Conservation (phyloP, 1,140 invertebrate genomes). For the Drosophila tsacasi region DNA sequence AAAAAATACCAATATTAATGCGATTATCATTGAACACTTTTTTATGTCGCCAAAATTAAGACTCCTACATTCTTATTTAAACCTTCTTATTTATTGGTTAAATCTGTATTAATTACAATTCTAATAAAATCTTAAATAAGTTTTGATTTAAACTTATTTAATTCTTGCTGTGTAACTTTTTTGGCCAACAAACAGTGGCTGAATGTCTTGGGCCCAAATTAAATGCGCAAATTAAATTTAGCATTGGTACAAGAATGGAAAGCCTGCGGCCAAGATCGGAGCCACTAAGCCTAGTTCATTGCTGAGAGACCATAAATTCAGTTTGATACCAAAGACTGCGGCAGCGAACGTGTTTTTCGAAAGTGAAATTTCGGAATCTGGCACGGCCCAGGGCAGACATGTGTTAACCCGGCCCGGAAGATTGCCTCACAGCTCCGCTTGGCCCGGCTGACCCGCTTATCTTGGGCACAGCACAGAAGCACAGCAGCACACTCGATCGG, state of each 20-base stretch:
- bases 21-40: background rate
- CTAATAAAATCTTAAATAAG: background rate
- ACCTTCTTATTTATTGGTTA: background rate
- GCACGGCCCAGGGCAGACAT: constrained; percentile 5
- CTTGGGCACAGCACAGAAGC: constrained; percentile 7
- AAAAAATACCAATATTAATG: background rate
- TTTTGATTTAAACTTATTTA: background rate
- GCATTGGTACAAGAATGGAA: constrained; percentile 63
- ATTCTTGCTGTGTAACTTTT: constrained; percentile 20
- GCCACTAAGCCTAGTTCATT: constrained; percentile 33
- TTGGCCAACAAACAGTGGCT: constrained; percentile 17
- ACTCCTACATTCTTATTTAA: background rate
- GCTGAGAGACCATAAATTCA: constrained; percentile 1
- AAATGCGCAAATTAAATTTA: constrained; percentile 54
- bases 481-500: background rate
- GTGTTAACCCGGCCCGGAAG: constrained; percentile 13
- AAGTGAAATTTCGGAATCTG: constrained; percentile 40
- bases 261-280: constrained; percentile 63
- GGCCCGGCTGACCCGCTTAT: constrained; percentile 32
- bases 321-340: constrained; percentile 59
- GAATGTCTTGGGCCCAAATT: constrained; percentile 29
- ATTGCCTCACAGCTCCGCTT: constrained; percentile 20
- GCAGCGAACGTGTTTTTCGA: constrained; percentile 59
- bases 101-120: background rate
- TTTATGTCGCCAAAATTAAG: background rate